phyloP scores from a whole-genome alignment of 2,797 vertebrate species.

The Rhinophrynus dorsalis region DNA sequence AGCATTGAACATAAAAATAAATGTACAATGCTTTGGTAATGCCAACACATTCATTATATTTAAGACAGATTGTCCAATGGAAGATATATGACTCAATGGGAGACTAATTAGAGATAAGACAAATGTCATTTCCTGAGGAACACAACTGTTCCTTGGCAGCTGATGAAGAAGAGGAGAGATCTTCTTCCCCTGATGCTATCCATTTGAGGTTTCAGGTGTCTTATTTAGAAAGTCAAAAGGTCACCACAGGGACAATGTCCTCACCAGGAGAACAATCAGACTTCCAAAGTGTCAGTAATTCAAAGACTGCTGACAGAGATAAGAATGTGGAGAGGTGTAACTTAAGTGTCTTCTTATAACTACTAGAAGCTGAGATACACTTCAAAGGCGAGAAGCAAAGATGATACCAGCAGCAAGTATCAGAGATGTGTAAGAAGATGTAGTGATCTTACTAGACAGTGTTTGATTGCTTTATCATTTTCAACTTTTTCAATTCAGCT shows the following conservation, averaged over 20 bases:
- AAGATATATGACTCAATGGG: no score
- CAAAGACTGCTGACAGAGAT: slow-evolving; percentile 62
- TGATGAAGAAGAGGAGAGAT: slow-evolving; percentile 56
- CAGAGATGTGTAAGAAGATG: slow-evolving; percentile 29
- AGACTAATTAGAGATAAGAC: slow-evolving; percentile 53
- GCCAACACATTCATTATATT: no score
- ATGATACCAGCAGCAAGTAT: not conserved
- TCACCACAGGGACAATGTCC: slow-evolving; percentile 60
- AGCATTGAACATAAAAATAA: no score
- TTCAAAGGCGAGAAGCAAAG: slow-evolving; percentile 58
- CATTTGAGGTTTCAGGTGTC: slow-evolving; percentile 65
- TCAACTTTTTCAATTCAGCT: no score
- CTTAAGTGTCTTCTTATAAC: slow-evolving; percentile 57
- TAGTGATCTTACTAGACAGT: not conserved
- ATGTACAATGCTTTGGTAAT: no score
- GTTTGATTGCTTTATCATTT: no score
- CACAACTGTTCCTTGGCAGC: slow-evolving; percentile 50
- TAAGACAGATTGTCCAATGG: no score
- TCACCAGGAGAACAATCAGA: slow-evolving; percentile 50
- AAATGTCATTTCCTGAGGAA: slow-evolving; percentile 52
- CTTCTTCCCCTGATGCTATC: slow-evolving; percentile 58
- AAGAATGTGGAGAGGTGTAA: slow-evolving; percentile 63
- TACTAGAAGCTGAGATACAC: slow-evolving; percentile 53
- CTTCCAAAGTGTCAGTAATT: slow-evolving; percentile 61
- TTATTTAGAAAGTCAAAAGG: slow-evolving; percentile 59